Conservation (phyloP, 2,888 invertebrate species). For the Hymenopus coronatus region DNA sequence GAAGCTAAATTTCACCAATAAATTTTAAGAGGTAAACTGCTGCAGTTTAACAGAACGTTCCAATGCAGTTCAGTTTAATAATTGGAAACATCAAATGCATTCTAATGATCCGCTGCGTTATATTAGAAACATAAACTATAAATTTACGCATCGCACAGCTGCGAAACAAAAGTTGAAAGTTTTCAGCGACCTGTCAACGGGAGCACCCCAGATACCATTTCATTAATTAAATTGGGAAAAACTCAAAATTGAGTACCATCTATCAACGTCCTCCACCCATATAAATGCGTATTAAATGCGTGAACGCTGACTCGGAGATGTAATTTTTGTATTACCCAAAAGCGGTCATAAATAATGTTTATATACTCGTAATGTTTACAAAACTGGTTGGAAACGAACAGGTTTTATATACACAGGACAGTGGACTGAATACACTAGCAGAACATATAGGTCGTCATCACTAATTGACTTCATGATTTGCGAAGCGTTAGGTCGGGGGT, state of each 20-base stretch:
- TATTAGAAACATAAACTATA: not conserved
- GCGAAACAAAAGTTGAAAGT: not conserved
- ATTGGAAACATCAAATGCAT: not conserved
- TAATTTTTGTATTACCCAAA: not conserved
- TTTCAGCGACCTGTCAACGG: not conserved
- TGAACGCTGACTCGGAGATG: not conserved
- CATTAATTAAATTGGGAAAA: not conserved
- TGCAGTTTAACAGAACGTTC: not conserved
- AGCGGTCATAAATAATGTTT: not conserved
- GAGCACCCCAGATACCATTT: not conserved
- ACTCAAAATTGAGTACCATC: not conserved
- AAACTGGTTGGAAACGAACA: not conserved
- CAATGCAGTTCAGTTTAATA: not conserved
- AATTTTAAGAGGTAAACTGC: too few relatives aligned
- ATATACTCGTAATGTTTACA: not conserved
- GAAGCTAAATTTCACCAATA: not conserved
- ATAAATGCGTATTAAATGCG: not conserved
- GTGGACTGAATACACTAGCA: not conserved
- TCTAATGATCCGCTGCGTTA: not conserved
- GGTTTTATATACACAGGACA: not conserved
- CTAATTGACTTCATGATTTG: not conserved
- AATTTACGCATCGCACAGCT: not conserved
- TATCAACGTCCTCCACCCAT: not conserved
- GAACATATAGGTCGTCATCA: not conserved
- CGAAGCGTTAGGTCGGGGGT: not conserved